Evolutionary conservation across 2,888 invertebrate species (phyloP).

Genomic region (Polymixis flavicincta): DNA sequence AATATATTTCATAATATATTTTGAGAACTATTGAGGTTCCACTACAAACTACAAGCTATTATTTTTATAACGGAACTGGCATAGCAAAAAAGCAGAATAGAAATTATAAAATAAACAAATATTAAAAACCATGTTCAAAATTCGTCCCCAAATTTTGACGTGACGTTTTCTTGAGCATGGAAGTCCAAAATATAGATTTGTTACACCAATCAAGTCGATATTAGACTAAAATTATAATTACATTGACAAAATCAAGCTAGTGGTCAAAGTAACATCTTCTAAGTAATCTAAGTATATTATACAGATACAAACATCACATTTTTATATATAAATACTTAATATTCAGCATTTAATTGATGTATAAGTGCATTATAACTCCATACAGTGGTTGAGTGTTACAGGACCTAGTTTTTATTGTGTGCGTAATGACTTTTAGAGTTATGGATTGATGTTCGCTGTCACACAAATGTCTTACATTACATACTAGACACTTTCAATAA

Average conservation of each 20-base stretch:
- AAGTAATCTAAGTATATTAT: constrained; percentile 25
- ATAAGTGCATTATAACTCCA: constrained; percentile 8
- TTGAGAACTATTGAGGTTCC: background rate
- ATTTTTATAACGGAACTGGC: background rate
- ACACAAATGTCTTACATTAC: background rate
- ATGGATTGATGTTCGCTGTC: background rate
- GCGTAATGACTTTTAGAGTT: background rate
- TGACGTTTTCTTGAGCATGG: constrained; percentile 20
- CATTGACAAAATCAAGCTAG: constrained; percentile 68
- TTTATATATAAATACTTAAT: constrained; percentile 24
- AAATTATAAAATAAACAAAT: background rate
- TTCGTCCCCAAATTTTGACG: constrained; percentile 35
- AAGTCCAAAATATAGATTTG: constrained; percentile 65
- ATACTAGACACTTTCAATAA: background rate
- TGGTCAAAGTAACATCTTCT: constrained; percentile 38
- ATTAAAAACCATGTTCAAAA: constrained; percentile 7
- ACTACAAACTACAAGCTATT: constrained; percentile 10
- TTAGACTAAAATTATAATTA: constrained; percentile 67
- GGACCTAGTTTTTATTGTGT: background rate
- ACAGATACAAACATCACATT: constrained; percentile 18
- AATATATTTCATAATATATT: constrained; percentile 2
- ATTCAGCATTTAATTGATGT: constrained; percentile 16
- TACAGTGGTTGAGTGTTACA: constrained; percentile 4
- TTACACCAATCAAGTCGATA: constrained; percentile 63
- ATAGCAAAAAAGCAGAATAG: background rate